Base-by-base conservation (phyloP, 2,888 invertebrate genomes). In the Cotesia congregata region DNA sequence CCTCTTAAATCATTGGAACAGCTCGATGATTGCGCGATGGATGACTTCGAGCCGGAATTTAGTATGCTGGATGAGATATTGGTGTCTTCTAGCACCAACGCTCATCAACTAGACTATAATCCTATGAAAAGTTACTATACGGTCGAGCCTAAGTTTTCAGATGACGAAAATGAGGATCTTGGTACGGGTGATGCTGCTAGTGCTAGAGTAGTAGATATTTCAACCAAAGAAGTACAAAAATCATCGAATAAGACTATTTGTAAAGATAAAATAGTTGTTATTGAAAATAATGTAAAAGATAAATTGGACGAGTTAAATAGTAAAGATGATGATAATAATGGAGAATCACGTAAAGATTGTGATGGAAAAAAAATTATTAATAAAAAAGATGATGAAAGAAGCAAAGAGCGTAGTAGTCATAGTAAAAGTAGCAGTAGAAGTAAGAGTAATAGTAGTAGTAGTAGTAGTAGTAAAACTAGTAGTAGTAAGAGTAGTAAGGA, bases 21-120 rank as follows among this genome's bases (percentile, higher is more conserved):
- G 68, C 68, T 85, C 62, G 85, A 83, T 0, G 83, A 89, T 30
- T 87, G 88, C 59, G 82, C 88, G 69, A 84, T 90, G 72, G 89
- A 89, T 79, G 88, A 88, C 72, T 85, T 90, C 67, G 84, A 88
- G 4, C 83, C 83, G 7, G 91, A 90, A 71, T 90, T 90, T 81
- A 88, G 90, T 77, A 83, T 90, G 76, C 88, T 91, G 68, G 90
- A 90, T 81, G 90, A 90, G 76, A 88, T 90, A 72, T 82, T 90
- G 4, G 59, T 77, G 20, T 84, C 82, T 61, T 78, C 84, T 41
- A 72, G 80, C 17, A 62, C 75, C 6, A 72, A 67, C 67, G 59
- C 80, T n/a, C 77, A 72, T 40, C 62, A 64, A 9, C 67, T 61
- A 5, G 72, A 69, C 41, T 80, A 79, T 9, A 83, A 86, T 6